phyloP scores from a whole-genome alignment of 2,113 vertebrate species.

The Erinaceus europaeus region DNA sequence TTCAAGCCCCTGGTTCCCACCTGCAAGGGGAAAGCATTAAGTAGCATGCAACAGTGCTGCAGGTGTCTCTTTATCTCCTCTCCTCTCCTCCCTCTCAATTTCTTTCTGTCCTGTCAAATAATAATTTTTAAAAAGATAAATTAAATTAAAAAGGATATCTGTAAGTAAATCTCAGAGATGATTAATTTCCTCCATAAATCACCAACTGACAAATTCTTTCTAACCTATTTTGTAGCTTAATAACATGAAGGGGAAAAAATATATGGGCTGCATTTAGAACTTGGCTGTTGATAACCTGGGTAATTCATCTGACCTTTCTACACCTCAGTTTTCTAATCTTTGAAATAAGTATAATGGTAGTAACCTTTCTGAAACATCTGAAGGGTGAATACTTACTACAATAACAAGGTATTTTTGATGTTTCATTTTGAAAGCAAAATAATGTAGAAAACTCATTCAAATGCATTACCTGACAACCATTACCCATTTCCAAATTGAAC shows the following conservation, averaged over 20 bases:
- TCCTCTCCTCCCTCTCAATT: too few relatives aligned
- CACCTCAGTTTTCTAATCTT: background rate
- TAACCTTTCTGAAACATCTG: background rate
- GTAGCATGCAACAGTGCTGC: too few relatives aligned
- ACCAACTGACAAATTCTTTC: background rate
- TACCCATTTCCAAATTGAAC: background rate
- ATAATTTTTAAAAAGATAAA: background rate
- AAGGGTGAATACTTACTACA: background rate
- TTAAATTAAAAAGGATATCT: background rate
- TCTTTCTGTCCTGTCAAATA: background rate
- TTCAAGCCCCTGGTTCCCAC: too few relatives aligned
- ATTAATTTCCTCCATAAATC: background rate
- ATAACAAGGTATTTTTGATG: background rate
- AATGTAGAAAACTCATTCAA: background rate
- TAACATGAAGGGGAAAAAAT: background rate
- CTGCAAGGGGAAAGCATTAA: too few relatives aligned
- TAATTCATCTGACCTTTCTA: background rate
- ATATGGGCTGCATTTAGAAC: background rate
- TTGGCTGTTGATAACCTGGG: too few relatives aligned
- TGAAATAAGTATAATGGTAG: background rate
- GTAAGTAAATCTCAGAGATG: background rate
- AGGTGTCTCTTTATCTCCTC: too few relatives aligned
- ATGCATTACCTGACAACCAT: background rate
- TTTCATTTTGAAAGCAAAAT: background rate
- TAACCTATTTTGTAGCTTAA: background rate